Percentiles rank a stretch among this genome's conserved stretches.
phyloP scores from a whole-genome alignment of 1,140 invertebrate genomes.

The Mya arenaria region DNA sequence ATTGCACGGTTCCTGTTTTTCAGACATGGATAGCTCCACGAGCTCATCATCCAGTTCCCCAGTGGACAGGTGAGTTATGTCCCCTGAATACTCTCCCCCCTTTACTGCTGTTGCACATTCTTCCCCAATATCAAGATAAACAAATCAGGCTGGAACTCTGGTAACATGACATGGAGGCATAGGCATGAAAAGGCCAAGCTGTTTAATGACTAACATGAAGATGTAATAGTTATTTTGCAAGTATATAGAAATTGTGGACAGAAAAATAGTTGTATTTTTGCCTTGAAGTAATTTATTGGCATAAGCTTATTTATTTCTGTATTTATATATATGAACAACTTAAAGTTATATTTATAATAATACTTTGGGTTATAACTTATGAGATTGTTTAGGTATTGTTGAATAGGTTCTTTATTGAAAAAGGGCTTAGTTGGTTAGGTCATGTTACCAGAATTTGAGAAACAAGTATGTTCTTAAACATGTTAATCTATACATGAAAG shows the following conservation, averaged over 20 bases:
- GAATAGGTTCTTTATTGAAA: no score
- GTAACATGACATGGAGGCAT: neutral
- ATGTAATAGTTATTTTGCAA: neutral
- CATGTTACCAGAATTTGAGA: neutral
- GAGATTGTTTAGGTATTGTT: no score
- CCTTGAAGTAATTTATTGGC: neutral
- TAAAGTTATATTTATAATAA: no score
- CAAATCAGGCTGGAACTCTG: neutral
- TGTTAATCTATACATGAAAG: neutral
- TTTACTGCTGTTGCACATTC: neutral
- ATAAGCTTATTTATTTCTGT: no score
- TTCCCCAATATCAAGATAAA: neutral
- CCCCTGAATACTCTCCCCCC: neutral
- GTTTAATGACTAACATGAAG: neutral
- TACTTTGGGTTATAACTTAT: no score
- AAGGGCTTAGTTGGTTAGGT: neutral
- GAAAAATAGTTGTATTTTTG: neutral
- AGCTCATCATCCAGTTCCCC: conserved; percentile 76
- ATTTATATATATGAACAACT: no score
- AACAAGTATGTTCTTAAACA: neutral
- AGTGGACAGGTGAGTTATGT: conserved; percentile 72
- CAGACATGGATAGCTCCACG: conserved; percentile 70
- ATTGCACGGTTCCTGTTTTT: neutral
- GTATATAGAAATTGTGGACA: neutral
- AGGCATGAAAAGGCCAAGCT: neutral